These are phyloP conservation scores for Drosophila parvula DNA, from an alignment of 1,140 invertebrate genomes.

Conservation along the genomic window DNA sequence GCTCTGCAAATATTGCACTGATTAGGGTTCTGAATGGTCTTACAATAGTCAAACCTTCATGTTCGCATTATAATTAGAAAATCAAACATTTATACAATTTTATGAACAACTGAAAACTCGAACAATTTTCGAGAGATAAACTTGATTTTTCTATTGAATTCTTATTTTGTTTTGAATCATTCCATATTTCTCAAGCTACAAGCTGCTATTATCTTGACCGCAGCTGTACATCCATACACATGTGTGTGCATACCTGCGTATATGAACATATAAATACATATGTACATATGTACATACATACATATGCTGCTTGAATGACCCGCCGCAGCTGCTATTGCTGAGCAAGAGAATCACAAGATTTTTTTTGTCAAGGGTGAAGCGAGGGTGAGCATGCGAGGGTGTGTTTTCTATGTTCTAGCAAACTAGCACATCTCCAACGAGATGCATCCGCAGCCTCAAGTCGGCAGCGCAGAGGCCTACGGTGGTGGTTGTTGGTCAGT, in stretches of 20 bases:
- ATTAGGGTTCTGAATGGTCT: too few relatives aligned
- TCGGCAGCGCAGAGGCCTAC: slow-evolving; percentile 18
- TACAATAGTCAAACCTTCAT: too few relatives aligned
- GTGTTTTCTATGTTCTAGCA: slow-evolving; percentile 10
- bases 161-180: too few relatives aligned
- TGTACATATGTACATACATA: not conserved
- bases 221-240: not conserved
- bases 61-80: too few relatives aligned
- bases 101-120: too few relatives aligned
- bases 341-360: not conserved
- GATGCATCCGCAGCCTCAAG: slow-evolving; percentile 36
- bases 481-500: slow-evolving; percentile 30
- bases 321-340: not conserved
- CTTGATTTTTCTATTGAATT: too few relatives aligned
- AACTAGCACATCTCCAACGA: slow-evolving; percentile 13
- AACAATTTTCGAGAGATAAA: too few relatives aligned
- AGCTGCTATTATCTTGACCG: not conserved
- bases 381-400: slow-evolving; percentile 30
- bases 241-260: not conserved
- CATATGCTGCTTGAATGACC: slow-evolving; percentile 1
- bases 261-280: too few relatives aligned
- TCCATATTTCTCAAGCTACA: not conserved
- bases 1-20: too few relatives aligned
- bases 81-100: too few relatives aligned
- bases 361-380: slow-evolving; percentile 5